Evolutionary conservation across 2,113 vertebrate genomes (phyloP).

Genomic region (Anolis sagrei): DNA sequence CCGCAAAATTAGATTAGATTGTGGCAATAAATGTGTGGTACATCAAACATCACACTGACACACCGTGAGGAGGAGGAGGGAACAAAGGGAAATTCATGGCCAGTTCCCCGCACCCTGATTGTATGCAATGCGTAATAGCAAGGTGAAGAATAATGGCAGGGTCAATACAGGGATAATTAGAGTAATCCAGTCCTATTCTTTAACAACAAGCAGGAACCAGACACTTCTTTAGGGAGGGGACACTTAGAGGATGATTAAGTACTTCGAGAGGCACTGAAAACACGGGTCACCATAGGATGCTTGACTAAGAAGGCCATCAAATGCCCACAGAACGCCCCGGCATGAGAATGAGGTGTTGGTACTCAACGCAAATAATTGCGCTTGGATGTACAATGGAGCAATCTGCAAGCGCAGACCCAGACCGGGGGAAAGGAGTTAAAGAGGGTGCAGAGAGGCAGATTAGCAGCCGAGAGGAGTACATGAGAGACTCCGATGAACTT

Average conservation of each 20-base stretch:
- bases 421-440: no score
- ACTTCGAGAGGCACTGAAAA: conserved; percentile 1
- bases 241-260: neutral
- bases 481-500: no score
- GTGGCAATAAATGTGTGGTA: neutral
- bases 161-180: conserved; percentile 16
- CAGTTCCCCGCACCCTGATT: conserved; percentile 9
- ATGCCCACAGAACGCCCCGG: neutral
- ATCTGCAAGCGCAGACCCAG: no score
- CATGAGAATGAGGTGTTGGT: no score
- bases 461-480: no score
- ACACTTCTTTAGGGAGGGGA: neutral
- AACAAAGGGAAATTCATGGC: neutral
- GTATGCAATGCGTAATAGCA: neutral
- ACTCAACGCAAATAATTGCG: no score
- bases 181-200: conserved; percentile 1
- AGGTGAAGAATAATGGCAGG: conserved; percentile 15
- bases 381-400: no score
- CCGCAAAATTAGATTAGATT: neutral
- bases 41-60: neutral
- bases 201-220: neutral
- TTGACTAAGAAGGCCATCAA: neutral
- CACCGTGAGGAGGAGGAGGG: neutral
- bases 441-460: no score
- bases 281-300: neutral